Base-by-base conservation (phyloP, 1,140 invertebrate species). In the Lordiphosa clarofinis region DNA sequence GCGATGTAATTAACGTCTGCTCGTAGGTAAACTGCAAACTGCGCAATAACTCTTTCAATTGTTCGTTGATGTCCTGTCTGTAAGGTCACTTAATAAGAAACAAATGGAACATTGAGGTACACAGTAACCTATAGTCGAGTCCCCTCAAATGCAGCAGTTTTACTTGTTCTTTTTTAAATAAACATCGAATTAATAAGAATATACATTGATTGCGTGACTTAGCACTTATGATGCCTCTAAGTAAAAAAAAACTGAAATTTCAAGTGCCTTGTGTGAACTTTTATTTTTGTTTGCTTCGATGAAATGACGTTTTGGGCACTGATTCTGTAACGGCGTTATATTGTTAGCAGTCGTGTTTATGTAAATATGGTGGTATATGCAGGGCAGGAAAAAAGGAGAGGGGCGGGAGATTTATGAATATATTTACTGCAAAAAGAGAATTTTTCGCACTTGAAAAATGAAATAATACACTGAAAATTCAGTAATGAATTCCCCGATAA, bases 131-230 rank as follows among this genome's bases (percentile, higher is more conserved):
- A 8, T 50, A 24, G 48, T 52, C 38, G 47, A 43, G 47, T 33
- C 31, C 1, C 7, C 9, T 33, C 35, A 9, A 39, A 21, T 35
- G 3, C 15, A n/a, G 13, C 10, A 38, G 31, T 57, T 39, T 38
- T 33, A n/a, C 56, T 36, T 33, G 15, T 39, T 52, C 28, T 44
- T 28, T 28, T 46, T 62, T 19, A 43, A 50, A 50, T 48, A 57
- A 56, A 63, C 38, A 47, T 49, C 28, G 55, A 49, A 43, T 50
- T 56, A 61, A 61, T 50, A 63, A 63, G 37, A 63, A 57, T 62
- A 42, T 47, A 62, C 28, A 58, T 62, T 61, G 60, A 63, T 63
- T 57, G 44, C 47, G 48, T 63, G 60, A 63, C 60, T 15, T n/a
- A 38, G 55, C 54, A 59, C 7, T 43, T 49, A 52, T 52, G 39